Evolutionary conservation across 2,797 vertebrate genomes (phyloP), one percentile per base, ranked within the genome.

Genomic region (Pogoniulus pusillus): DNA sequence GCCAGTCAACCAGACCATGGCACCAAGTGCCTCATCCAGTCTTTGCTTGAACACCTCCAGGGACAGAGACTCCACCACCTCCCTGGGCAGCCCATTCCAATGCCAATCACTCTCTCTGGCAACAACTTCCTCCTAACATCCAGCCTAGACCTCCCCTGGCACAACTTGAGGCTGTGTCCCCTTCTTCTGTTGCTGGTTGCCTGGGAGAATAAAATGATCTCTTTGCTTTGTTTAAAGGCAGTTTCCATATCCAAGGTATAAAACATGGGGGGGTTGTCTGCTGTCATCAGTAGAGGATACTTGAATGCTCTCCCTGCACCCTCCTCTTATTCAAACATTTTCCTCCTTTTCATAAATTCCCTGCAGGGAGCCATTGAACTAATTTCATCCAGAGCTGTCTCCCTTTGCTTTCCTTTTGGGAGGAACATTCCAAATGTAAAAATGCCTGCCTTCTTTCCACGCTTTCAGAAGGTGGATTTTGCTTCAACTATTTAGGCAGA

Each of bases 321-420:
- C 45, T 69, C 15, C 64, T 77, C 57, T 88, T 82, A 47, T 60
- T 89, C 65, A 26, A 43, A 5, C 34, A 11, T 59, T 89, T 78
- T 59, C 34, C 58, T 79, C 43, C 66, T 66, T 80, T 58, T 72
- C 71, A 64, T 73, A 68, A 89, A 93, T 87, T 90, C 55, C 85
- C 55, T 51, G 3, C 34, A 59, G 73, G 51, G 41, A 0, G 2
- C 87, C 39, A 41, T 23, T 53, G 81, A 72, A 47, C 69, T 76
- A 15, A 73, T 65, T 78, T 88, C 59, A 72, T 87, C n/a, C 71
- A 83, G 58, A 77, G 60, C 17, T 77, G 22, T 59, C 64, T 85
- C 85, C 43, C 45, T 90, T 87, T 75, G 35, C 20, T 9, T 85
- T 80, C 89, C 64, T 83, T 94, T 85, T 45, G 70, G 70, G 76